Percentiles rank a stretch among this genome's conserved stretches.
These are phyloP conservation scores for Drosophila teissieri DNA, from an alignment of 1,140 invertebrate genomes.

Conservation along the genomic window DNA sequence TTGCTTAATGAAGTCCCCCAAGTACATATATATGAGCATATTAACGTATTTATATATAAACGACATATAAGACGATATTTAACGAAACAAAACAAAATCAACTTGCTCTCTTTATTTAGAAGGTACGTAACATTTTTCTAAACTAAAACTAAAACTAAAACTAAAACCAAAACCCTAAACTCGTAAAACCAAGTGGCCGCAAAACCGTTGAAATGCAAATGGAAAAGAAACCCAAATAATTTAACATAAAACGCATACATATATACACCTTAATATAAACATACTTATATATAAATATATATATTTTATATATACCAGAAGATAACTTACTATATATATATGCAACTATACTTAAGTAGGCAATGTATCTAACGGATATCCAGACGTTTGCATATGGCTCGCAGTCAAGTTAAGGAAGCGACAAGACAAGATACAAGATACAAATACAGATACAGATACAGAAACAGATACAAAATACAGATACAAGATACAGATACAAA, in stretches of 20 bases:
- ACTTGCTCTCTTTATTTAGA: constrained; percentile 81
- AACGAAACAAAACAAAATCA: constrained; percentile 56
- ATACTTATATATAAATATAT: constrained; percentile 63
- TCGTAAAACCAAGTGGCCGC: constrained; percentile 49
- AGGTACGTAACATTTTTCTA: constrained; percentile 76
- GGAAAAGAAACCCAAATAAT: constrained; percentile 40
- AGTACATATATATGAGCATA: constrained; percentile 54
- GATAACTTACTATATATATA: constrained; percentile 63
- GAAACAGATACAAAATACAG: constrained; percentile 2
- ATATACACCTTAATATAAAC: constrained; percentile 55
- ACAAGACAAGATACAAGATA: constrained; percentile 36
- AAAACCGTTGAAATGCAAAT: constrained; percentile 35
- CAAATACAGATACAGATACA: constrained; percentile 12
- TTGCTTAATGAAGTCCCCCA: constrained; percentile 65
- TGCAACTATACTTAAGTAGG: constrained; percentile 78
- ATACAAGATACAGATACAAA: constrained; percentile 1
- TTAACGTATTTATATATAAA: constrained; percentile 56
- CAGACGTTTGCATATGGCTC: constrained; percentile 75
- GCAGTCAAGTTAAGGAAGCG: constrained; percentile 69
- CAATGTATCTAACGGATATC: constrained; percentile 74
- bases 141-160: constrained; percentile 71
- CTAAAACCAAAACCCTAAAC: constrained; percentile 62
- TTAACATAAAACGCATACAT: constrained; percentile 62
- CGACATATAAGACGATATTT: constrained; percentile 63
- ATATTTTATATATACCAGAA: constrained; percentile 72